Conservation (phyloP, 1,140 invertebrate species). For the Heliconius himera region DNA sequence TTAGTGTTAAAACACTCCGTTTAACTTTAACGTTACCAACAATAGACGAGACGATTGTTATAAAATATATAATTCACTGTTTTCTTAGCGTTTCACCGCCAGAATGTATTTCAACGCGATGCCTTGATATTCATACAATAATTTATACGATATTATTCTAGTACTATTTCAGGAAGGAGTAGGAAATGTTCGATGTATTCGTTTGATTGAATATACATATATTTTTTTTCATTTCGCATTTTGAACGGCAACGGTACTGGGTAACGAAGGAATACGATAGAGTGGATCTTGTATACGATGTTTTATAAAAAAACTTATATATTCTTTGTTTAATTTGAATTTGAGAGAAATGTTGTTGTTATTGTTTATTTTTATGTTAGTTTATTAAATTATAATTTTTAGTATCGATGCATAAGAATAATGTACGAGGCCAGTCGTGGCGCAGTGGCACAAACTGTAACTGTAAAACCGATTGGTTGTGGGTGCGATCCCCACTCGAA, state of each 20-base stretch:
- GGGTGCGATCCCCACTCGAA: too few species aligned
- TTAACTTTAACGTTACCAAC: too few species aligned
- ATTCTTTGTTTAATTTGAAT: neutral
- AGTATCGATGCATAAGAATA: too few species aligned
- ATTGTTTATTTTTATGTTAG: too few species aligned
- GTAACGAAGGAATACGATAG: constrained; percentile 22
- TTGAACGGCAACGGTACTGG: constrained; percentile 20
- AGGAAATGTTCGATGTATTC: constrained; percentile 14
- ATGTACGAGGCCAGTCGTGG: too few species aligned
- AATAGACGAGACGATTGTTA: too few species aligned
- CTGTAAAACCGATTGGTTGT: too few species aligned
- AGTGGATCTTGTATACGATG: neutral
- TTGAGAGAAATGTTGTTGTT: neutral
- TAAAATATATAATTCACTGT: constrained; percentile 27
- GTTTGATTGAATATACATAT: constrained; percentile 33
- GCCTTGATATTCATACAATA: constrained; percentile 49
- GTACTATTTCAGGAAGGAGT: constrained; percentile 44
- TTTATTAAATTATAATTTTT: too few species aligned
- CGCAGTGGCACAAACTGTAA: too few species aligned
- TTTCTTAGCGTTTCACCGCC: too few species aligned
- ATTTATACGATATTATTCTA: constrained; percentile 52
- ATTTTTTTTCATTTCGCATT: constrained; percentile 26
- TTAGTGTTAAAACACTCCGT: too few species aligned
- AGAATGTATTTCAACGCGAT: constrained; percentile 38
- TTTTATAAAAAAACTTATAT: neutral